A percentile compares a stretch with the other conserved stretches of the same genome.
Conservation (phyloP, 2,888 invertebrate genomes). For the Gonocerus acuteangulatus region DNA sequence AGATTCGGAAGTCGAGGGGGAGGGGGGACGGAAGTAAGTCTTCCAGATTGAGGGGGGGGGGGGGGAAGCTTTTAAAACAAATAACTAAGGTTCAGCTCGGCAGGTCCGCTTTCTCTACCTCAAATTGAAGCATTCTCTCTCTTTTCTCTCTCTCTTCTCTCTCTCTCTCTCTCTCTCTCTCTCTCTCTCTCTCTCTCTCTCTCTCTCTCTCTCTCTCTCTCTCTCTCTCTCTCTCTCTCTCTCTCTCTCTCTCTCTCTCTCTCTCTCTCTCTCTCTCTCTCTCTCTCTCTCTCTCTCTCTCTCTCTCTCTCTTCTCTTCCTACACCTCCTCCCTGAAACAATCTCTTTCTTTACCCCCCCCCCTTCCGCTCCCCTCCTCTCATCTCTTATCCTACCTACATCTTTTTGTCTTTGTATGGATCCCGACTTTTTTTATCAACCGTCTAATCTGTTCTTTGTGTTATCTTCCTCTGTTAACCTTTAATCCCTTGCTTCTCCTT, state of each 20-base stretch:
- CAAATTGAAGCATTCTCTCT: not conserved
- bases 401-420: no score
- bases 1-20: not conserved
- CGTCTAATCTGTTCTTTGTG: no score
- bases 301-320: not conserved
- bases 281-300: constrained; percentile 6
- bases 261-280: constrained; percentile 9
- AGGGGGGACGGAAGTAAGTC: not conserved
- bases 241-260: constrained; percentile 5
- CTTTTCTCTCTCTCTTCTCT: not conserved
- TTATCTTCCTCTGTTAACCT: no score
- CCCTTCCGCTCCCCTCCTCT: not conserved
- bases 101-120: not conserved
- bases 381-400: no score
- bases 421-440: no score
- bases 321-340: not conserved
- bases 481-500: no score
- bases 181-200: constrained; percentile 9
- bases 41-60: not conserved
- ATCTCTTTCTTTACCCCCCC: not conserved
- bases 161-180: constrained; percentile 6
- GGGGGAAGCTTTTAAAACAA: constrained; percentile 17
- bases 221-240: not conserved
- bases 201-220: constrained; percentile 9
- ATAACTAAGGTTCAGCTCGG: constrained; percentile 13